Evolutionary conservation across 1,140 invertebrate genomes (phyloP).

Genomic region (Zaprionus ornatus): DNA sequence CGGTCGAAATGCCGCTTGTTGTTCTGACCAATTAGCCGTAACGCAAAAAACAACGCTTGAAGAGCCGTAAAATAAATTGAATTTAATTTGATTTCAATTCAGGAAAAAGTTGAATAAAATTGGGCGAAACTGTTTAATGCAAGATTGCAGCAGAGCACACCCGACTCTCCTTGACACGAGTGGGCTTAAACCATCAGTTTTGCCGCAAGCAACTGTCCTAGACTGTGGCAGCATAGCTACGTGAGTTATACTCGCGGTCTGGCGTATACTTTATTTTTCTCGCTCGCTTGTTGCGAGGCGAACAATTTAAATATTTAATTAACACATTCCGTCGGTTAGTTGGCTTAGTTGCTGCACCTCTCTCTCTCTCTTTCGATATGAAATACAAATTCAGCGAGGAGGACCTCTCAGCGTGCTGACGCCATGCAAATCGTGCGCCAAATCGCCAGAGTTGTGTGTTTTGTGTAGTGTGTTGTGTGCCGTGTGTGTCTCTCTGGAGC

Average conservation of each 20-base stretch:
- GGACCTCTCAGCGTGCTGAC: slow-evolving; percentile 18
- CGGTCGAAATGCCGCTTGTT: slow-evolving; percentile 32
- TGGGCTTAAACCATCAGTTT: slow-evolving; percentile 22
- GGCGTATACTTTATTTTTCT: slow-evolving; percentile 23
- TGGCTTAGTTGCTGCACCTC: neutral
- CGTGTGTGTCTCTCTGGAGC: slow-evolving; percentile 27
- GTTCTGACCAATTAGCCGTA: neutral
- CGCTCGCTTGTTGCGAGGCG: slow-evolving; percentile 47
- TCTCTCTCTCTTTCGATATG: neutral
- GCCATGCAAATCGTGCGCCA: slow-evolving; percentile 57
- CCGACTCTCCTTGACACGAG: slow-evolving; percentile 14
- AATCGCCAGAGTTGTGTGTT: slow-evolving; percentile 27
- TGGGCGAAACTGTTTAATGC: neutral
- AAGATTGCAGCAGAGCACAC: slow-evolving; percentile 29
- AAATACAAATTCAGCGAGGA: neutral
- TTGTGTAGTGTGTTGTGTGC: neutral
- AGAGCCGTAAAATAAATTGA: slow-evolving; percentile 49
- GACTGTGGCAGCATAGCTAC: slow-evolving; percentile 38
- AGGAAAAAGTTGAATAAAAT: slow-evolving; percentile 1
- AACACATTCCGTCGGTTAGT: slow-evolving; percentile 69
- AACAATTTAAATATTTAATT: slow-evolving; percentile 82
- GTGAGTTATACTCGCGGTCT: slow-evolving; percentile 13
- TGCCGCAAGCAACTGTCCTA: neutral
- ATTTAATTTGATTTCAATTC: slow-evolving; percentile 60
- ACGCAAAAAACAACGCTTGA: slow-evolving; percentile 11